These are phyloP conservation scores for Patagioenas fasciata DNA, from an alignment of 2,113 vertebrate species.

Conservation along the genomic window DNA sequence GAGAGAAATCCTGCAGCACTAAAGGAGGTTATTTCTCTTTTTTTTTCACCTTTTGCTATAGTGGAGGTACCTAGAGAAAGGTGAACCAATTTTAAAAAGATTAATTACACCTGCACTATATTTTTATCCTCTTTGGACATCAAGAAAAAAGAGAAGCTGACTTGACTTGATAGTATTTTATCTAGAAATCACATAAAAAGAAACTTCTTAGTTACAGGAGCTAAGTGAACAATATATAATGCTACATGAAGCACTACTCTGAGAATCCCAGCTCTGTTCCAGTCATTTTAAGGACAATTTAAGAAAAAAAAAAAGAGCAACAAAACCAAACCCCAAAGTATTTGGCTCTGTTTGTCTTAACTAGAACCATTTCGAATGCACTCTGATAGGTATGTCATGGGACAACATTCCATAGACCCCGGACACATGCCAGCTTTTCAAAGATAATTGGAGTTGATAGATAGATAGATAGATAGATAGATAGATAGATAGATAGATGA, in stretches of 20 bases:
- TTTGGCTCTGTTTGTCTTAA: neutral
- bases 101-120: neutral
- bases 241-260: neutral
- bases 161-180: neutral
- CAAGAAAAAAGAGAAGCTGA: neutral
- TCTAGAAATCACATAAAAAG: neutral
- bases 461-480: neutral
- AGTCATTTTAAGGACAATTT: neutral
- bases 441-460: neutral
- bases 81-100: slow-evolving; percentile 6
- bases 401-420: neutral
- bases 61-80: neutral
- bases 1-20: slow-evolving; percentile 24
- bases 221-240: neutral
- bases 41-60: neutral
- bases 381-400: neutral
- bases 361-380: neutral
- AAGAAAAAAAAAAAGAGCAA: neutral
- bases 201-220: neutral
- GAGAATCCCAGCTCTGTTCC: neutral
- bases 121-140: slow-evolving; percentile 21
- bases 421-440: neutral
- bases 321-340: too few relatives aligned
- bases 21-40: neutral
- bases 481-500: too few relatives aligned